Evolutionary conservation across 2,888 invertebrate species (phyloP).

Genomic region (Muscina levida): DNA sequence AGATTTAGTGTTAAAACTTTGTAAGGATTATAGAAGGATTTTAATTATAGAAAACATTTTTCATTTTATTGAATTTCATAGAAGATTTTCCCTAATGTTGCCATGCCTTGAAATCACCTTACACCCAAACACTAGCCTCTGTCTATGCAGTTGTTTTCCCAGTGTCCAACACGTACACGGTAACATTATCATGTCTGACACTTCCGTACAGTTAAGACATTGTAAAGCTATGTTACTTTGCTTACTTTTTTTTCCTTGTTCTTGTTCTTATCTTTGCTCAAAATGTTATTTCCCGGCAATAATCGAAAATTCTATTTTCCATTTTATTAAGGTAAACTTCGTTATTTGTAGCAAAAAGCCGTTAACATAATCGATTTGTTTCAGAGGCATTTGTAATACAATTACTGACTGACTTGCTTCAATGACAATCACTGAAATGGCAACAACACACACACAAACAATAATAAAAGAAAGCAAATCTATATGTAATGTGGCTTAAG

Average conservation of each 20-base stretch:
- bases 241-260: too few relatives aligned
- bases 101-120: too few relatives aligned
- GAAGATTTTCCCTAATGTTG: too few relatives aligned
- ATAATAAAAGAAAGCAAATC: constrained; percentile 28
- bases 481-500: constrained; percentile 39
- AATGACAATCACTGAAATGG: constrained; percentile 28
- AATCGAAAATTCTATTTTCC: constrained; percentile 30
- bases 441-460: constrained; percentile 3
- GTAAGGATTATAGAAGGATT: too few relatives aligned
- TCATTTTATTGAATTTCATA: too few relatives aligned
- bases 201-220: constrained; percentile 10
- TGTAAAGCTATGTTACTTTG: too few relatives aligned
- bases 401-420: not conserved
- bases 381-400: constrained; percentile 34
- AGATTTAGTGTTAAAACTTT: too few relatives aligned
- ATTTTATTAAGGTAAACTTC: constrained; percentile 28
- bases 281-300: constrained; percentile 36
- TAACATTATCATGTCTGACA: not conserved
- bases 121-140: too few relatives aligned
- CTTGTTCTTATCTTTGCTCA: constrained; percentile 17
- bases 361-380: constrained; percentile 48
- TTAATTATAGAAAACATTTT: too few relatives aligned
- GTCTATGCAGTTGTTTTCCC: too few relatives aligned
- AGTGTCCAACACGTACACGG: too few relatives aligned
- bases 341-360: constrained; percentile 26